Evolutionary conservation across 2,888 invertebrate species (phyloP).

Genomic region (Nomada flava): DNA sequence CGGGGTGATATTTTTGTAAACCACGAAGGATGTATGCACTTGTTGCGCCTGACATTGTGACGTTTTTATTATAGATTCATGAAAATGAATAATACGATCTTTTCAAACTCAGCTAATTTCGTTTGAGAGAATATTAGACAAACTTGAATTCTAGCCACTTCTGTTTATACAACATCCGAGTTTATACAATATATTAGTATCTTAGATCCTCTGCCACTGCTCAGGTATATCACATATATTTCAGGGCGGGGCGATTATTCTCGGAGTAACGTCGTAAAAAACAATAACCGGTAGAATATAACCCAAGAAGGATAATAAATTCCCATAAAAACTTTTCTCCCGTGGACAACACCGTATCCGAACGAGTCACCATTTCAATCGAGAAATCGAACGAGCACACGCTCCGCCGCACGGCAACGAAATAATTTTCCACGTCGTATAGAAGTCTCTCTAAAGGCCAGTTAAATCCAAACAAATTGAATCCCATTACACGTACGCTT

Average conservation of each 20-base stretch:
- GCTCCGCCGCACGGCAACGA: not conserved
- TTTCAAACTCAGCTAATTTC: no score
- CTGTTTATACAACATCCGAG: no score
- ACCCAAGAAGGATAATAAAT: not conserved
- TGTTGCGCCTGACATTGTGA: no score
- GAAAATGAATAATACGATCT: no score
- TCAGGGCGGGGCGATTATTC: not conserved
- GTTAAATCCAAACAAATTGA: constrained; percentile 8
- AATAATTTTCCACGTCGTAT: not conserved
- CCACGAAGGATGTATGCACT: no score
- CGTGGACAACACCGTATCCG: not conserved
- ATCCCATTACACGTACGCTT: not conserved
- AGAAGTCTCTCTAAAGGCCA: not conserved
- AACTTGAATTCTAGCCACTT: no score
- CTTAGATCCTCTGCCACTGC: no score
- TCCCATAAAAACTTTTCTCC: constrained; percentile 2
- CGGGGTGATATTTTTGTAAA: no score
- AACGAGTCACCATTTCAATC: not conserved
- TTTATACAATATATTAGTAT: no score
- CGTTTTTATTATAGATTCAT: no score
- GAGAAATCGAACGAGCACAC: not conserved
- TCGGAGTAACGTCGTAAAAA: not conserved
- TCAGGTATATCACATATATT: not conserved
- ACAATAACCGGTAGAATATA: not conserved
- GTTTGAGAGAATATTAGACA: no score